phyloP scores from a whole-genome alignment of 2,113 vertebrate species.

The Cygnus atratus region DNA sequence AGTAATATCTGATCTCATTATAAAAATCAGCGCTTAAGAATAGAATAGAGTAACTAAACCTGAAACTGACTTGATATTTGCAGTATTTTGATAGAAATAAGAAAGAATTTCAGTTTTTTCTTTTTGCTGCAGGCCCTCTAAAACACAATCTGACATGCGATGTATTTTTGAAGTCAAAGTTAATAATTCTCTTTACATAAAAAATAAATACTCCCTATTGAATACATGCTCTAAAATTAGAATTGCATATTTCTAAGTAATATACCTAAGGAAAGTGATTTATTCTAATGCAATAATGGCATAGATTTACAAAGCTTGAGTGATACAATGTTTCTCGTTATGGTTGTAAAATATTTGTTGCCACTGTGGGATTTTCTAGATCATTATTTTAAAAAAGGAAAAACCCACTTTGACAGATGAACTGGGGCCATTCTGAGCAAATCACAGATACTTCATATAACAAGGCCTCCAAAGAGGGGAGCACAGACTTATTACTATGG shows the following conservation, averaged over 20 bases:
- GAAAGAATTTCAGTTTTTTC: conserved; percentile 68
- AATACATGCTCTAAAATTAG: conserved; percentile 78
- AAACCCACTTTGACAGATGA: conserved; percentile 99
- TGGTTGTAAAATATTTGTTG: conserved; percentile 88
- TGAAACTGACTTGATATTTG: conserved; percentile 75
- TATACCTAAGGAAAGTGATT: conserved; percentile 81
- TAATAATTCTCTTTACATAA: conserved; percentile 84
- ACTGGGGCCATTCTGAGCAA: conserved; percentile 90
- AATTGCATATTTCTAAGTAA: conserved; percentile 76
- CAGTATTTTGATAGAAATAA: conserved; percentile 79
- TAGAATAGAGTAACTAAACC: conserved; percentile 72
- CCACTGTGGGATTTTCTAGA: conserved; percentile 90
- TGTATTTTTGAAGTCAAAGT: conserved; percentile 85
- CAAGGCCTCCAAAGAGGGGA: conserved; percentile 99
- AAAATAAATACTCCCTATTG: conserved; percentile 80
- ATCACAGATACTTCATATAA: conserved; percentile 95
- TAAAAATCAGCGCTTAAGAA: conserved; percentile 65
- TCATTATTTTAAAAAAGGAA: conserved; percentile 99
- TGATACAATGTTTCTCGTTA: conserved; percentile 83
- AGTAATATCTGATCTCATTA: conserved; percentile 63
- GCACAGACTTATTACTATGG: conserved; percentile 93
- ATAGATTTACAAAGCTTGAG: conserved; percentile 85
- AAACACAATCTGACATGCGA: conserved; percentile 79
- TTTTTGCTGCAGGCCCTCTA: conserved; percentile 80
- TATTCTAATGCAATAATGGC: conserved; percentile 87